These are phyloP conservation scores for Hippopotamyrus pictus DNA, from an alignment of 2,797 vertebrate genomes.

Conservation along the genomic window DNA sequence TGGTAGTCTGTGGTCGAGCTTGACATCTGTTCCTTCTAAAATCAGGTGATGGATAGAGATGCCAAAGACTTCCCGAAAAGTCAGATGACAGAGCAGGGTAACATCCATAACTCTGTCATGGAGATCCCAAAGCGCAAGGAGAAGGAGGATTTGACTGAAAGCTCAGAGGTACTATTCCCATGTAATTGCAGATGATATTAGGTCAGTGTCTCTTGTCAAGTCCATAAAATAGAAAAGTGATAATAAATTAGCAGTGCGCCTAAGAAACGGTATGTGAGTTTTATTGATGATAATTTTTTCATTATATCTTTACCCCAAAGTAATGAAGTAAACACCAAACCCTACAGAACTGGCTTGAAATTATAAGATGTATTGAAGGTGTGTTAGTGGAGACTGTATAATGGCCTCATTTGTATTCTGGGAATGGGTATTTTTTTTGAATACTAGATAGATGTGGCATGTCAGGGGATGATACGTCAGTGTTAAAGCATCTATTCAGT, in stretches of 20 bases:
- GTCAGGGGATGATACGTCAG: background rate
- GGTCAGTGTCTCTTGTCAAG: slow-evolving; percentile 20
- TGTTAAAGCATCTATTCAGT: background rate
- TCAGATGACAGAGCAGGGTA: slow-evolving; percentile 62
- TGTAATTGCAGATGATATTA: background rate
- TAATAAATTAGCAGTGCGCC: background rate
- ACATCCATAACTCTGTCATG: slow-evolving; percentile 59
- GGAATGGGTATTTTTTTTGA: slow-evolving; percentile 5
- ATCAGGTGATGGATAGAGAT: slow-evolving; percentile 70
- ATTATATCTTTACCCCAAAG: background rate
- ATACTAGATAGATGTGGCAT: background rate
- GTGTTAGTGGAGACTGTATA: background rate
- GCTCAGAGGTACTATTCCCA: slow-evolving; percentile 64
- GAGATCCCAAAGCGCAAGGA: slow-evolving; percentile 70
- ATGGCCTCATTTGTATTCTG: background rate
- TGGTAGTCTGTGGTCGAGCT: slow-evolving; percentile 13
- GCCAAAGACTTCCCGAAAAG: slow-evolving; percentile 66
- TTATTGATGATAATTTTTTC: background rate
- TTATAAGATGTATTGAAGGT: background rate
- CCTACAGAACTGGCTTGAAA: background rate
- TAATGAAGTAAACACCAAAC: background rate
- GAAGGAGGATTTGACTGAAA: slow-evolving; percentile 66
- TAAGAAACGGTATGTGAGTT: background rate
- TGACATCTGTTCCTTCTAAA: slow-evolving; percentile 40
- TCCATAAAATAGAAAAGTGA: background rate